Base-by-base conservation (phyloP, 2,113 vertebrate genomes). In the Bolborhynchus lineola region DNA sequence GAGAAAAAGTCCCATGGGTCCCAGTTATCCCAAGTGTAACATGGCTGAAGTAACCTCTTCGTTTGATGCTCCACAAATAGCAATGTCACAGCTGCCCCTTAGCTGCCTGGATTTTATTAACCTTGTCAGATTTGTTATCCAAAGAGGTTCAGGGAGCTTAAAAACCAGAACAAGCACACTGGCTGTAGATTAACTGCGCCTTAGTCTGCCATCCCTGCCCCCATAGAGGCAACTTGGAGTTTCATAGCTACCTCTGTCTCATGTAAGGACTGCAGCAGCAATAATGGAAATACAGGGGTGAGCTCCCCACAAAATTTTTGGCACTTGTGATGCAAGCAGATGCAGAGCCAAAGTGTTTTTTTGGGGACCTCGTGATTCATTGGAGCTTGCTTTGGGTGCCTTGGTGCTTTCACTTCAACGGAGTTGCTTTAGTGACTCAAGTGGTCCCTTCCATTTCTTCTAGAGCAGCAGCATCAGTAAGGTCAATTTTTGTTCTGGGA, bases 231-330 rank as follows among this genome's bases (percentile, higher is more conserved):
- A 64, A 42, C 35, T 44, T 81, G 47, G 60, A 85, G 31, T 78
- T 81, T 84, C 72, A 49, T 16, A 63, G 25, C 20, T 44, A 65
- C 16, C 8, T 18, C 10, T 44, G 33, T 75, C 42, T 91, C 62
- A 71, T 41, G 0, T 4, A 86, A 3, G 8, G 15, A 75, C 26
- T 55, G 44, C 5, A 21, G 16, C 7, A 75, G 33, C 35, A 86
- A 31, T 52, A 93, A 50, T 4, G 29, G 31, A 81, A 88, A 62
- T 20, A 52, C 3, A 37, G 13, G 16, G 10, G 5, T 8, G 24
- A 17, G 42, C 4, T 6, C 4, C 9, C 10, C 5, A 0, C 0
- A 3, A 5, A 21, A 37, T 49, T 71, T 67, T 62, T 12, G 19
- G 31, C 18, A 24, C 47, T 82, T 0, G 29, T 0, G 1, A 11